Conservation (phyloP, 2,797 vertebrate genomes). For the Hipposideros larvatus region DNA sequence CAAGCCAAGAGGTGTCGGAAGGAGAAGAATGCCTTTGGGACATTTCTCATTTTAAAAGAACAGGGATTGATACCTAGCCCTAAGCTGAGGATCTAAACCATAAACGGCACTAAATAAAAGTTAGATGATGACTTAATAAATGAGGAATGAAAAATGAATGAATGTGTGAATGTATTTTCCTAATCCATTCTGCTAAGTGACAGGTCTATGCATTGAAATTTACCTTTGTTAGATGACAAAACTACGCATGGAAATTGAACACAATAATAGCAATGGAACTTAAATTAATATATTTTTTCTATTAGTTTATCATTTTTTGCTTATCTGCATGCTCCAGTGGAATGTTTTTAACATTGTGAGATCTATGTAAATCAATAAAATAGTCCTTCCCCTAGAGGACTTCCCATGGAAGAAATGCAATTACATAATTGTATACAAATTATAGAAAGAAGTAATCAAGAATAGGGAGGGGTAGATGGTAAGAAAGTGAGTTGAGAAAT, state of each 20-base stretch:
- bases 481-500: slow-evolving; percentile 15
- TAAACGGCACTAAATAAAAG: background rate
- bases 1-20: background rate
- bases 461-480: background rate
- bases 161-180: background rate
- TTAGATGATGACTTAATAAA: background rate
- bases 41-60: background rate
- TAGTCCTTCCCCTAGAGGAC: background rate
- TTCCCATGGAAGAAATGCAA: background rate
- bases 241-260: background rate
- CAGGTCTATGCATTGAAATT: background rate
- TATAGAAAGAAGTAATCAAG: background rate
- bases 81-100: background rate
- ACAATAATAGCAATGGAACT: background rate
- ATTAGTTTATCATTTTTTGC: background rate
- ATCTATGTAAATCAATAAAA: background rate
- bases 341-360: slow-evolving; percentile 4
- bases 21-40: background rate
- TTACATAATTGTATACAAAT: background rate
- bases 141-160: background rate
- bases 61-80: background rate
- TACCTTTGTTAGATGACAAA: background rate
- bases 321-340: background rate
- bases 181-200: background rate
- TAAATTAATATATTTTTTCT: background rate